These are phyloP conservation scores for Atopsyche davidsoni DNA, from an alignment of 1,140 invertebrate species.

Conservation along the genomic window DNA sequence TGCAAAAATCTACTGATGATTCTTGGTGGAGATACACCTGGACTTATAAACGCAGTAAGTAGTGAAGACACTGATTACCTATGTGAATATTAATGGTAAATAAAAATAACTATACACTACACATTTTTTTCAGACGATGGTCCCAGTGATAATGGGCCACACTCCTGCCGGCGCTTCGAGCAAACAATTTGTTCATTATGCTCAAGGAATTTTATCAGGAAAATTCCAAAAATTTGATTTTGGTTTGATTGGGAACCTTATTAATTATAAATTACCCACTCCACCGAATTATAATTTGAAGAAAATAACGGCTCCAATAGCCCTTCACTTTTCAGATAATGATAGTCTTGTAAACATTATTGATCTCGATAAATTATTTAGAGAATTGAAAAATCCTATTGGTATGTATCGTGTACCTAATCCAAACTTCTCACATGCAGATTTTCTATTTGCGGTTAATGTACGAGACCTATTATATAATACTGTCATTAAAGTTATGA, in stretches of 20 bases:
- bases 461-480: slow-evolving; percentile 43
- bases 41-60: slow-evolving; percentile 49
- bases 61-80: too few species aligned
- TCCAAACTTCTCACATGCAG: slow-evolving; percentile 51
- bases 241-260: slow-evolving; percentile 36
- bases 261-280: slow-evolving; percentile 35
- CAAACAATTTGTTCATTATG: slow-evolving; percentile 70
- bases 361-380: slow-evolving; percentile 52
- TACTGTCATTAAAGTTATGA: slow-evolving; percentile 39
- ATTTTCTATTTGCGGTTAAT: slow-evolving; percentile 53
- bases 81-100: too few species aligned
- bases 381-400: slow-evolving; percentile 49
- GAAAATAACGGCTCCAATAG: slow-evolving; percentile 58
- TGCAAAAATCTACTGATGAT: slow-evolving; percentile 57
- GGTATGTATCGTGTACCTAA: slow-evolving; percentile 45
- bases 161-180: slow-evolving; percentile 76
- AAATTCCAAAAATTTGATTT: slow-evolving; percentile 36
- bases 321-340: slow-evolving; percentile 66
- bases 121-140: slow-evolving; percentile 53
- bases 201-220: slow-evolving; percentile 51
- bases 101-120: too few species aligned
- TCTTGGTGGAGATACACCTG: slow-evolving; percentile 48
- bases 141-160: slow-evolving; percentile 71
- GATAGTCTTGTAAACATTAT: slow-evolving; percentile 60
- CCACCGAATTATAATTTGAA: slow-evolving; percentile 56